Evolutionary conservation across 2,888 invertebrate species (phyloP), one percentile per base, ranked within the genome.

Genomic region (Branchipolynoe longqiensis): DNA sequence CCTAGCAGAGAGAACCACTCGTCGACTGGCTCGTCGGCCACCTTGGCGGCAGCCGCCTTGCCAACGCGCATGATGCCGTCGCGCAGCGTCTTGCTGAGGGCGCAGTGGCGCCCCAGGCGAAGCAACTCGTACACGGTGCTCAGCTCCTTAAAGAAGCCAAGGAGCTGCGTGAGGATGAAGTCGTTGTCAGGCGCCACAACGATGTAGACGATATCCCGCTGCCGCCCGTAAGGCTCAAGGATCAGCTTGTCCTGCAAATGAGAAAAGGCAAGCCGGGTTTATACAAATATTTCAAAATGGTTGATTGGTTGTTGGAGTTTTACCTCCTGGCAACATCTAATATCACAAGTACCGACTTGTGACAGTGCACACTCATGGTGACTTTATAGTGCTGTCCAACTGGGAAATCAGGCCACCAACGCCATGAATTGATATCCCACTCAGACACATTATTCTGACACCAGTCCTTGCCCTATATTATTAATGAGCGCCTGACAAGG

Each of bases 161-260:
- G 95, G 2, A 98, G 96, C 91, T 96, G 96, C 62, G 95, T 95
- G 81, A 97, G 94, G 56, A 98, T 88, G 88, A 96, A 96, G 85
- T 98, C 97, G 92, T 96, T 97, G 92, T 99, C 99, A 0, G 99
- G 98, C 48, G 98, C 96, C 0, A 99, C 96, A 8, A 99, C 98
- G 58, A 99, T 95, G 93, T 99, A 99, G 36, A 97, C 98, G 0
- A 99, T 96, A 93, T 99, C 99, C 48, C 99, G 95, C 4, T 97
- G 95, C 92, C 97, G 97, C n/a, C 98, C 97, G 93, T 98, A 98
- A 0, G 99, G 99, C 93, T 99, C 99, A 18, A 99, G 94, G n/a
- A 97, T 95, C n/a, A 99, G 95, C 91, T 98, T 97, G 93, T 99
- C 99, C 94, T 94, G 90, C n/a, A 54, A 81, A n/a, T n/a, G n/a